Evolutionary conservation across 2,888 invertebrate species (phyloP), one percentile per base, ranked within the genome.

Genomic region (Tetramorium bicarinatum): DNA sequence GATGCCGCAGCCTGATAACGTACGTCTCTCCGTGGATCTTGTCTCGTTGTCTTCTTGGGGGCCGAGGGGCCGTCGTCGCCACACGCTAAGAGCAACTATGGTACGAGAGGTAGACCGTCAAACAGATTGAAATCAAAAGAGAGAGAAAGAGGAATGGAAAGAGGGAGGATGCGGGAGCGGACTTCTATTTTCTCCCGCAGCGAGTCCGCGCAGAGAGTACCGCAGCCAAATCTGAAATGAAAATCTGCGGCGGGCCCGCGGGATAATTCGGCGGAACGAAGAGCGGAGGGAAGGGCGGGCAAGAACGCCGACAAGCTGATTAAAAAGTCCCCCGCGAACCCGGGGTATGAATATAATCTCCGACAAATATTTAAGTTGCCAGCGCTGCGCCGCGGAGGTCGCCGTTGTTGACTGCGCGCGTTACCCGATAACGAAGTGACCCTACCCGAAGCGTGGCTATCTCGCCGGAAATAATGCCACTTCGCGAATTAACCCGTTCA

Each of bases 221-320:
- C 87, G 82, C 86, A 92, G 91, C 91, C 92, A 92, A 90, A 92
- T 92, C 92, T 92, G 91, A 92, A 92, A 92, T 92, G 93, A 92
- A 92, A 92, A 92, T 92, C 92, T 92, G 92, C 87, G 88, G 91
- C 85, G 76, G 79, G 80, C 85, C 89, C 88, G 87, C 90, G 87
- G 86, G 89, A 90, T 90, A 90, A 90, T 90, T 90, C 85, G 85
- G 82, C 59, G 71, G 72, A 82, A 75, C 59, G 71, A 61, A 75
- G 47, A 41, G 49, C 72, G 64, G 52, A 62, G 34, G 49, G 47
- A 54, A 38, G 18, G 18, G 44, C 77, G 25, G 66, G 69, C 76
- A 38, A 41, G 64, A 38, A 66, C 72, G 69, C 67, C 77, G 82
- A 84, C 89, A 67, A 67, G 71, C 85, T 83, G 88, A 89, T 89